Percentiles rank a stretch among this genome's conserved stretches.
phyloP scores from a whole-genome alignment of 2,888 invertebrate species.

The Busseola fusca region DNA sequence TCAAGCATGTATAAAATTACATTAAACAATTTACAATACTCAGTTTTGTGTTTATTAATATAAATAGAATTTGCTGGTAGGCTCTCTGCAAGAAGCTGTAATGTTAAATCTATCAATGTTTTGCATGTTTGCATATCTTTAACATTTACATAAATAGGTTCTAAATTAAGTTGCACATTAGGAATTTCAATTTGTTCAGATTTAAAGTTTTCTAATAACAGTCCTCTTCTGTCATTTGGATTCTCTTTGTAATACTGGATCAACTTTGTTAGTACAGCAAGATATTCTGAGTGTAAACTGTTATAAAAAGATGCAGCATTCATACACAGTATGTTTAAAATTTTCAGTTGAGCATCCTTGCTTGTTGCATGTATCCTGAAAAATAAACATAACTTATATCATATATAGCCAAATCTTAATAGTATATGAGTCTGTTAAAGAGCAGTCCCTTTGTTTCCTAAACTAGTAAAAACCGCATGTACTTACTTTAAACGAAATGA shows the following conservation, averaged over 20 bases:
- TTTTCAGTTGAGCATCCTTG: conserved; percentile 88
- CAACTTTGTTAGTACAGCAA: conserved; percentile 78
- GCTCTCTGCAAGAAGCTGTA: conserved; percentile 79
- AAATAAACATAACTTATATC: neutral
- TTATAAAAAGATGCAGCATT: conserved; percentile 86
- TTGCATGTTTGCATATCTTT: conserved; percentile 76
- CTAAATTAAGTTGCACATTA: conserved; percentile 79
- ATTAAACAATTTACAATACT: conserved; percentile 68
- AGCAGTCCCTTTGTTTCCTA: neutral
- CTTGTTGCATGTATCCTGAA: conserved; percentile 86
- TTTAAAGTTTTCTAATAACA: conserved; percentile 82
- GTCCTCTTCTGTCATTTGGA: conserved; percentile 54
- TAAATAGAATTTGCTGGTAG: conserved; percentile 76
- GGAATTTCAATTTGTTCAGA: conserved; percentile 79
- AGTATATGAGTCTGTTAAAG: no score
- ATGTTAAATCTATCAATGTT: conserved; percentile 74
- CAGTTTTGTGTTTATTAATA: conserved; percentile 65
- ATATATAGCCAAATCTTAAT: neutral
- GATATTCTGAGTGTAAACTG: conserved; percentile 85
- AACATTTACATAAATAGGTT: conserved; percentile 80
- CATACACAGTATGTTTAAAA: conserved; percentile 86
- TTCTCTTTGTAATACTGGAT: conserved; percentile 80
- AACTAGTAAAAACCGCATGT: neutral
- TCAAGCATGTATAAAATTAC: conserved; percentile 76
- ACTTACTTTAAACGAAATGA: neutral